Evolutionary conservation across 2,113 vertebrate species (phyloP), one percentile per base, ranked within the genome.

Genomic region (Melanerpes aurifrons): DNA sequence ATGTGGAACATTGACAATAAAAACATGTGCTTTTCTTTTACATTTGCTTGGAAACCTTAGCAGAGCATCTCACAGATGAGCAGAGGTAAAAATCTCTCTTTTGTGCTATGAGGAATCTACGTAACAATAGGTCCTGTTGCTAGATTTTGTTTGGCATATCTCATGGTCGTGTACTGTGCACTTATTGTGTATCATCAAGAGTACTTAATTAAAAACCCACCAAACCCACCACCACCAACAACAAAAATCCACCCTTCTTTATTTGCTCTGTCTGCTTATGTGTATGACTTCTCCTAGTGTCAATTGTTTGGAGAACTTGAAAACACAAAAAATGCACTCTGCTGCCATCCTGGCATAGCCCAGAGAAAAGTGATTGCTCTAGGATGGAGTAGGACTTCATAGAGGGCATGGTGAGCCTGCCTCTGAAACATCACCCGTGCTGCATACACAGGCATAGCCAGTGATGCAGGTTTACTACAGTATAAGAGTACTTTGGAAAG

Each of bases 271-370:
- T 50, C 29, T 84, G 22, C 15, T 72, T 79, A 24, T 5, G 4
- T 53, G 8, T 2, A 2, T 62, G 47, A 20, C 12, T 53, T 85
- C 24, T 40, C 25, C 26, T 87, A 69, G 25, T 21, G 32, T 66
- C 2, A 3, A 14, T 26, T 31, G 7, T 59, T 80, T 19, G 24
- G 32, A 48, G n/a, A 58, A n/a, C 71, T 81, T 61, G 31, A 45
- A 61, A 22, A 64, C 37, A 22, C 7, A 13, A 16, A 47, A 32
- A 2, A 1, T 0, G 5, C 2, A 15, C 8, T 64, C 13, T 54
- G 29, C 10, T 3, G 3, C 8, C 0, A 0, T 54, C 32, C 7
- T 63, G 18, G 9, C 7, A 48, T 92, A 48, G 9, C 6, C 16
- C 8, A 45, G 50, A 21, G 37, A 43, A 31, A 45, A 58, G 25